Evolutionary conservation across 1,140 invertebrate species (phyloP), one percentile per base, ranked within the genome.

Genomic region (Phocides pigmalion): DNA sequence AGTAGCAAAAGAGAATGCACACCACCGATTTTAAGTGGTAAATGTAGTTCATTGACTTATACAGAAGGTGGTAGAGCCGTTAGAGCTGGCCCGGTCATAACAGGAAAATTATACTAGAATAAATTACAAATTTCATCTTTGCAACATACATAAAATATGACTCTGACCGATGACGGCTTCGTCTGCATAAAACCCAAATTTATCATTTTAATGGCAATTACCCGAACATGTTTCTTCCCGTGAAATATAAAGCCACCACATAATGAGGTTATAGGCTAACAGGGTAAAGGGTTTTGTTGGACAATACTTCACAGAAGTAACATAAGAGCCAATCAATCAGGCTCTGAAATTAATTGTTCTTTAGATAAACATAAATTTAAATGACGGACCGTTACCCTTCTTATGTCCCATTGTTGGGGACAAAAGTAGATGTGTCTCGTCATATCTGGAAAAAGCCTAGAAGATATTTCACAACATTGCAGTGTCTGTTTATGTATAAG

Each of bases 191-290:
- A 11, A 16, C n/a, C 28, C 11, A 35, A 59, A 59, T 59, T 28
- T 59, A 47, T 59, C 54, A 59, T 59, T 59, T 59, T 59, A 59
- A 59, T 59, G 54, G 54, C 54, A 59, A 59, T 59, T 59, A 59
- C 9, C 41, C 54, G 25, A 19, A 47, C 42, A 46, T 9, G 42
- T 4, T 25, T 32, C 25, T 47, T n/a, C 8, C 25, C 22, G 42
- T 47, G 54, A 28, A 58, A 58, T 35, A 63, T 51, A 37, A 49
- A 39, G 22, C 39, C 16, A 28, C 56, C 50, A 25, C 64, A 51
- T 70, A 73, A 76, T 73, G 66, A 70, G 62, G 68, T 70, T 64
- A 68, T 46, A 76, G 67, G 74, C 64, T 73, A 73, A 72, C 42
- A 44, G 20, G 54, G 54, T 17, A 59, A 58, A 15, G 19, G 37